Evolutionary conservation across 1,140 invertebrate genomes (phyloP).

Genomic region (Scaptomyza montana): DNA sequence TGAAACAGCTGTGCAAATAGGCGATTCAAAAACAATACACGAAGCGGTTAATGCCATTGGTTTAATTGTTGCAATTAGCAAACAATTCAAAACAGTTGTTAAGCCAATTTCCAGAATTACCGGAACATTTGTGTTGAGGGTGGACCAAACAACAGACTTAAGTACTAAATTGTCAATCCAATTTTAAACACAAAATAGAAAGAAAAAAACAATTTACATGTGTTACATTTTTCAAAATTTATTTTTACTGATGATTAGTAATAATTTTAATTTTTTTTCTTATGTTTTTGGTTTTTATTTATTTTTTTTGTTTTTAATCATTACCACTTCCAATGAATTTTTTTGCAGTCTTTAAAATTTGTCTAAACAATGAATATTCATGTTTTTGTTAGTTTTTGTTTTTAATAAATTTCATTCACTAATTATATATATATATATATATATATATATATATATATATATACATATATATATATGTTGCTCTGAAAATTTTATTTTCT

Average conservation of each 20-base stretch:
- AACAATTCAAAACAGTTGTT: constrained; percentile 68
- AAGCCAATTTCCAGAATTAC: constrained; percentile 46
- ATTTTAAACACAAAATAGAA: not conserved
- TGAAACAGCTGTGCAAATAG: constrained; percentile 63
- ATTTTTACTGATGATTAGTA: constrained; percentile 75
- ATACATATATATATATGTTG: constrained; percentile 29
- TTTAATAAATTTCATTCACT: constrained; percentile 50
- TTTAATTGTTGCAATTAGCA: constrained; percentile 61
- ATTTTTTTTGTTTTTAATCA: constrained; percentile 51
- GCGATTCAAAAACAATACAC: constrained; percentile 33
- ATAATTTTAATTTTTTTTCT: constrained; percentile 55
- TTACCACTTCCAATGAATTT: constrained; percentile 82
- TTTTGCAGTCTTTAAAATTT: constrained; percentile 82
- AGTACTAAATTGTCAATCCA: constrained; percentile 3
- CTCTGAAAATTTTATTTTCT: constrained; percentile 65
- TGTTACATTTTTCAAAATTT: constrained; percentile 73
- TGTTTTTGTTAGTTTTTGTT: constrained; percentile 52
- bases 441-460: constrained; percentile 14
- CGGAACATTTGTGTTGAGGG: constrained; percentile 35
- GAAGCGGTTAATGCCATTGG: constrained; percentile 42
- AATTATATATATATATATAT: constrained; percentile 20
- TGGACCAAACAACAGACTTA: constrained; percentile 23
- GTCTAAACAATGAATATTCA: constrained; percentile 81
- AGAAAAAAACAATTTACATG: not conserved
- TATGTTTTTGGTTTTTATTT: not conserved